Evolutionary conservation across 2,797 vertebrate genomes (phyloP).

Genomic region (Myotis daubentonii): DNA sequence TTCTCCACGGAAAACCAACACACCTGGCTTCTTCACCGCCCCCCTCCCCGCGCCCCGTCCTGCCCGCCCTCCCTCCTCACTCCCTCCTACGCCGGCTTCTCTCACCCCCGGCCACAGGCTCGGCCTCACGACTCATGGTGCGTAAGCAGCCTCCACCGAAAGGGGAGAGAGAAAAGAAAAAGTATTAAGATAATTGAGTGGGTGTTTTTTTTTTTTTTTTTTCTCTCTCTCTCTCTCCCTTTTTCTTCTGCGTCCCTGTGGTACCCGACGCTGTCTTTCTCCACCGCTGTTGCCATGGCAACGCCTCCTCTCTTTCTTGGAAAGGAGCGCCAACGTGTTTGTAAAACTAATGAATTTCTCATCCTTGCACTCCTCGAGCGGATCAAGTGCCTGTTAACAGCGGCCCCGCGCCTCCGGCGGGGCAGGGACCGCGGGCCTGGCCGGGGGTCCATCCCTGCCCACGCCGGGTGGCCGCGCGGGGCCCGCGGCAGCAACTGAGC

Average conservation of each 20-base stretch:
- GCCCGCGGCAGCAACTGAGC: too few species aligned
- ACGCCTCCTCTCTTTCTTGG: conserved; percentile 35
- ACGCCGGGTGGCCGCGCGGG: too few species aligned
- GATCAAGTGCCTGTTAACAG: conserved; percentile 22
- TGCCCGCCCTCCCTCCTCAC: neutral
- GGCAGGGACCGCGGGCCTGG: too few species aligned
- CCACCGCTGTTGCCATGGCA: conserved; percentile 71
- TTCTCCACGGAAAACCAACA: neutral
- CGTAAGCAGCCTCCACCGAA: neutral
- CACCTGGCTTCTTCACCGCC: neutral
- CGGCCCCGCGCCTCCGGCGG: neutral
- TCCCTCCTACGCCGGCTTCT: neutral
- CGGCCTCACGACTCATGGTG: conserved; percentile 1
- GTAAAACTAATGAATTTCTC: conserved; percentile 54
- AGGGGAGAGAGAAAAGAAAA: conserved; percentile 40
- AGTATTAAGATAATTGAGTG: conserved; percentile 43
- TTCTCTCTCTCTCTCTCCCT: too few species aligned
- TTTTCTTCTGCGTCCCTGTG: neutral
- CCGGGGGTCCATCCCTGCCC: too few species aligned
- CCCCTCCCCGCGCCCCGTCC: neutral
- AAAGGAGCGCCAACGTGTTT: conserved; percentile 42
- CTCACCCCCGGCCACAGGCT: neutral
- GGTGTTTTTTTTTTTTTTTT: neutral
- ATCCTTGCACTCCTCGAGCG: conserved; percentile 9
- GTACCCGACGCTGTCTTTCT: conserved; percentile 32